Base-by-base conservation (phyloP, 2,797 vertebrate species). In the Falco biarmicus region DNA sequence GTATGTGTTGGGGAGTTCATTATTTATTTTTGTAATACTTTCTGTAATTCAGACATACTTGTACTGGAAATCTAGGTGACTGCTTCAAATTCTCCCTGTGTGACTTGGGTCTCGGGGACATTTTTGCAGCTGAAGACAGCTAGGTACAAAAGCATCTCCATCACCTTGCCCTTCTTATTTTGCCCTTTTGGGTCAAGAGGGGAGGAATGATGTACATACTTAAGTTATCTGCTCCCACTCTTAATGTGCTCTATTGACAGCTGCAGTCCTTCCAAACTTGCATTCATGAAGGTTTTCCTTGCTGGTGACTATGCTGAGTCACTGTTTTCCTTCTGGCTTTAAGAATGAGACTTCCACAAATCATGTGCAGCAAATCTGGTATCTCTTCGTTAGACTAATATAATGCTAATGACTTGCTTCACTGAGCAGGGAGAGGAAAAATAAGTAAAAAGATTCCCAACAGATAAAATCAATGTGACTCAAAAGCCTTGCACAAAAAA, bases 321-420 rank as follows among this genome's bases (percentile, higher is more conserved):
- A 73, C 64, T 12, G 43, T 91, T 84, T 90, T 84, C 70, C 83
- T 89, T 86, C 69, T 79, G 74, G 22, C 70, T 88, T 75, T 73
- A 81, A 81, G 28, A 64, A 20, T 57, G 57, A 90, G 86, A 48
- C 39, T 89, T 89, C 82, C 74, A 75, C 57, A 59, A 90, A 78
- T 51, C 56, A 48, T 5, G 22, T 75, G 50, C 60, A 75, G 56
- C 63, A 84, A 77, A 83, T 64, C 60, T 94, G 59, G 11, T 41
- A 32, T 68, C 31, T 89, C 37, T 34, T 57, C 73, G 57, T 66
- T 76, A 54, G 28, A 87, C 56, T 70, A 81, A 86, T 83, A 91
- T 87, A 94, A 93, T 66, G 84, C 37, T 70, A 91, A 80, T 68
- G 37, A 61, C 15, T 70, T 82, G 66, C 60, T 90, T 84, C 77